Conservation (phyloP, 2,113 vertebrate species). For the Symphodus melops region DNA sequence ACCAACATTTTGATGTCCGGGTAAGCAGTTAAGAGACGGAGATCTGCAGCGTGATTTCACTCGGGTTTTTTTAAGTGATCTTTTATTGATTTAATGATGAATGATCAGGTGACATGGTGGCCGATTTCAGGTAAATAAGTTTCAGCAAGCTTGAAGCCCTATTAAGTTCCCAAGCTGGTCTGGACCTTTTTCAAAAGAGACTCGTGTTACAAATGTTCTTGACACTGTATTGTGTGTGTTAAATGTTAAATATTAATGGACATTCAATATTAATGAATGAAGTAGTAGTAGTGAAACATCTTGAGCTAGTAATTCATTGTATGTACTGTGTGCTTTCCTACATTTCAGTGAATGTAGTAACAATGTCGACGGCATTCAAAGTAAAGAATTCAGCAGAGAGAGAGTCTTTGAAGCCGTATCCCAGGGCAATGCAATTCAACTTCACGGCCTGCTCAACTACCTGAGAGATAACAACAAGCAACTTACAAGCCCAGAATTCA, state of each 20-base stretch:
- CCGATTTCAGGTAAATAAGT: not conserved
- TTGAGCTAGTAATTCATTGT: not conserved
- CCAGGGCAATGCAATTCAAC: conserved; percentile 78
- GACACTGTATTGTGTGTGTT: not conserved
- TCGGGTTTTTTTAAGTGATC: not conserved
- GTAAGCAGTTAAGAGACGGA: not conserved
- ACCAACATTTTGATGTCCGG: not conserved
- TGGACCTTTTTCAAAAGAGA: too few species aligned
- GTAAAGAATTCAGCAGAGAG: conserved; percentile 44
- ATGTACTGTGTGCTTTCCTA: not conserved
- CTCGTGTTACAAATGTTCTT: not conserved
- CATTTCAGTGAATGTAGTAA: not conserved
- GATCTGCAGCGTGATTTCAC: not conserved
- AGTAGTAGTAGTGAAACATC: not conserved
- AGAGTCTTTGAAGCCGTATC: conserved; percentile 88
- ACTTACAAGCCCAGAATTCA: conserved; percentile 88
- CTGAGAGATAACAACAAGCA: conserved; percentile 81
- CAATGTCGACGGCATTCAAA: not conserved
- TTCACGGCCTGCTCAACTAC: conserved; percentile 85
- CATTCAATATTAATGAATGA: not conserved
- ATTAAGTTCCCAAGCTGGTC: not conserved
- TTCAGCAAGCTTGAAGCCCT: not conserved
- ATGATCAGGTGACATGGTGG: not conserved
- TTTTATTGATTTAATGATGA: not conserved
- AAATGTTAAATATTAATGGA: not conserved